These are phyloP conservation scores for Heliconius nattereri DNA, from an alignment of 1,140 invertebrate genomes.

Conservation along the genomic window DNA sequence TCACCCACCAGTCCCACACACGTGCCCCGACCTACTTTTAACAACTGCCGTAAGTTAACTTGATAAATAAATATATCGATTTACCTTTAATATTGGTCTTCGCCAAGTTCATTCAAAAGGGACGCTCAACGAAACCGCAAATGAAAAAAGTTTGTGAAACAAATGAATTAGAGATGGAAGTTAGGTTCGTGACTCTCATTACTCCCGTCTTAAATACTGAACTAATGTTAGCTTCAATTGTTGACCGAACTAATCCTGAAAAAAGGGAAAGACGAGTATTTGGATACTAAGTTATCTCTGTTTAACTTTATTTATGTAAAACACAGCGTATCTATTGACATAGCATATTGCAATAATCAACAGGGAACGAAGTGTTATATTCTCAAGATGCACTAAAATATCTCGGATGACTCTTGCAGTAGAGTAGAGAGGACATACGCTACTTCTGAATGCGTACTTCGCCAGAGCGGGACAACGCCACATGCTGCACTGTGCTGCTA, in stretches of 20 bases:
- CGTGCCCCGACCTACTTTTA: not conserved
- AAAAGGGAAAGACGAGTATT: not conserved
- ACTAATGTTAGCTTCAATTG: not conserved
- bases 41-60: not conserved
- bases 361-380: too few relatives aligned
- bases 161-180: slow-evolving; percentile 6
- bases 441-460: too few relatives aligned
- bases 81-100: slow-evolving; percentile 12
- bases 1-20: too few relatives aligned
- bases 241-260: not conserved
- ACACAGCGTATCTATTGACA: too few relatives aligned
- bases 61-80: not conserved
- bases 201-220: slow-evolving; percentile 5
- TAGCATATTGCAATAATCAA: too few relatives aligned
- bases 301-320: too few relatives aligned
- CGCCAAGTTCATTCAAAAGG: slow-evolving; percentile 2
- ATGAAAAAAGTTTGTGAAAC: slow-evolving; percentile 13
- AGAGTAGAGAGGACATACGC: too few relatives aligned
- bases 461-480: too few relatives aligned
- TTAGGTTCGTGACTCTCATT: not conserved
- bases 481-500: too few relatives aligned
- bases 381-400: too few relatives aligned
- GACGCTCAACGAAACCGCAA: slow-evolving; percentile 4
- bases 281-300: too few relatives aligned
- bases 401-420: too few relatives aligned